These are phyloP conservation scores for Ophion costatus DNA, from an alignment of 2,888 invertebrate genomes.

Conservation along the genomic window DNA sequence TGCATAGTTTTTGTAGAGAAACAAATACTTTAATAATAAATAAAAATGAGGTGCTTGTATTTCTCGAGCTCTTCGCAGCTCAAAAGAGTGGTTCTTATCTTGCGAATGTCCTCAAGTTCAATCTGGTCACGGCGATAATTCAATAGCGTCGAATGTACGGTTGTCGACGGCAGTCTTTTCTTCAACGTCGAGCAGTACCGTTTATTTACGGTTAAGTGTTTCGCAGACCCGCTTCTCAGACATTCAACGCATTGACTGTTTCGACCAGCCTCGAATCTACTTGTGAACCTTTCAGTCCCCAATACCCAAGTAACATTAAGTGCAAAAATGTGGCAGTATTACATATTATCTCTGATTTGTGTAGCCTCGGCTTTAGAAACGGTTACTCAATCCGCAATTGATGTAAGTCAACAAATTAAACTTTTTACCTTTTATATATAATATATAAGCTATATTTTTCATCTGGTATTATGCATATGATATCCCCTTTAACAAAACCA, in stretches of 20 bases:
- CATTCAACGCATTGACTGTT: slow-evolving; percentile 12
- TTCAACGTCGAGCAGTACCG: slow-evolving; percentile 39
- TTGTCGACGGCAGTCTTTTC: slow-evolving; percentile 18
- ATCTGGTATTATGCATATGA: neutral
- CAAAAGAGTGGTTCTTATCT: slow-evolving; percentile 24
- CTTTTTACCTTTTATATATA: neutral
- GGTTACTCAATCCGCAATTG: slow-evolving; percentile 12
- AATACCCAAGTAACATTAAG: neutral
- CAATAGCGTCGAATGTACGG: neutral
- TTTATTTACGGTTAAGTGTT: slow-evolving; percentile 7
- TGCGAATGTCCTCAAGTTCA: slow-evolving; percentile 2
- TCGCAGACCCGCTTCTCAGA: neutral
- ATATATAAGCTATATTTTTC: neutral
- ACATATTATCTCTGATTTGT: slow-evolving; percentile 33
- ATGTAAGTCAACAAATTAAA: slow-evolving; percentile 44
- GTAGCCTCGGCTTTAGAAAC: slow-evolving; percentile 42
- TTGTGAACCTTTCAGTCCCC: neutral
- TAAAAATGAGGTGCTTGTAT: too few species aligned
- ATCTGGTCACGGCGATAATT: slow-evolving; percentile 32
- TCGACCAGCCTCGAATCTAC: neutral
- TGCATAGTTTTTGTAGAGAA: too few species aligned
- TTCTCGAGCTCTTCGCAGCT: neutral
- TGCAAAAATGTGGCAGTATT: slow-evolving; percentile 60
- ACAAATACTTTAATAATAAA: too few species aligned
- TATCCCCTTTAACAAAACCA: too few species aligned